Percentiles rank a stretch among this genome's conserved stretches.
These are phyloP conservation scores for Idaea straminata DNA, from an alignment of 2,888 invertebrate species.

Conservation along the genomic window DNA sequence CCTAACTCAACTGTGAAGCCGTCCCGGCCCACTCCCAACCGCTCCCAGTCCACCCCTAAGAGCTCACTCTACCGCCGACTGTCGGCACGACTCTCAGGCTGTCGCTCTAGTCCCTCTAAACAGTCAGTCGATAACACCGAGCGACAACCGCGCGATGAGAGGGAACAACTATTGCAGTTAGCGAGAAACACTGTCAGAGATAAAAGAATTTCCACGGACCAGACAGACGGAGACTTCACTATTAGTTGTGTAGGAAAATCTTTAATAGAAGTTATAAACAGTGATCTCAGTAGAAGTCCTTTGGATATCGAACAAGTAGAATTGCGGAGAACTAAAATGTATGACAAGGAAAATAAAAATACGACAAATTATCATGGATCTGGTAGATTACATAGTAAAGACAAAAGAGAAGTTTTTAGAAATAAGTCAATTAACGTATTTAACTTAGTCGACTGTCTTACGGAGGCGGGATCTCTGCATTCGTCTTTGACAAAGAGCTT, in stretches of 20 bases:
- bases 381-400: slow-evolving; percentile 52
- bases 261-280: slow-evolving; percentile 53
- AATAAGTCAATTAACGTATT: slow-evolving; percentile 75
- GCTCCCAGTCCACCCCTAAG: slow-evolving; percentile 64
- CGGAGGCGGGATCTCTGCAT: slow-evolving; percentile 67
- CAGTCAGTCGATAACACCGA: slow-evolving; percentile 34
- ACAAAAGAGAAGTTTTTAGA: slow-evolving; percentile 73
- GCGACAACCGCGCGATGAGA: slow-evolving; percentile 43
- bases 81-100: slow-evolving; percentile 70
- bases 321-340: slow-evolving; percentile 49
- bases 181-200: slow-evolving; percentile 59
- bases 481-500: slow-evolving; percentile 72
- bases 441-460: slow-evolving; percentile 70
- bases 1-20: slow-evolving; percentile 59
- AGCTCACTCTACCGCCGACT: slow-evolving; percentile 72
- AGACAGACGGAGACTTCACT: slow-evolving; percentile 52
- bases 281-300: slow-evolving; percentile 41
- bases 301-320: slow-evolving; percentile 48
- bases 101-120: slow-evolving; percentile 52
- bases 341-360: slow-evolving; percentile 68
- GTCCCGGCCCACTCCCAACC: slow-evolving; percentile 60
- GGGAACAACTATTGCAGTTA: slow-evolving; percentile 55
- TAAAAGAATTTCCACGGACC: slow-evolving; percentile 50
- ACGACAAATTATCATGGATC: slow-evolving; percentile 48
- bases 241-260: slow-evolving; percentile 61